Conservation (phyloP, 2,888 invertebrate genomes). For the Bimastos eiseni region DNA sequence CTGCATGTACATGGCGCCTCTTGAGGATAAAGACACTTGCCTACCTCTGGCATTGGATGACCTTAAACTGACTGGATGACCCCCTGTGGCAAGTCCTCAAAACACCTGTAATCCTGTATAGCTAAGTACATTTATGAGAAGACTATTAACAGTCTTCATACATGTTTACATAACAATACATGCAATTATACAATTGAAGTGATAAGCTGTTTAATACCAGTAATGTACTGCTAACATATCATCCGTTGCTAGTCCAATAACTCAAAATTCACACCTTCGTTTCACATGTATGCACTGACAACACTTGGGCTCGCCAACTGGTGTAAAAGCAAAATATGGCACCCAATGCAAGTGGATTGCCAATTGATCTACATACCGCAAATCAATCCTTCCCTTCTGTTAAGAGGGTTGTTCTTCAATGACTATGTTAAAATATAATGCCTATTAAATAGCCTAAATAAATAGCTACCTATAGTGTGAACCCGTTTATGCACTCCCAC, state of each 20-base stretch:
- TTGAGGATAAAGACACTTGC: not conserved
- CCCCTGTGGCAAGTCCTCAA: not conserved
- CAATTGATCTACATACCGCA: too few relatives aligned
- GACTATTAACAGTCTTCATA: not conserved
- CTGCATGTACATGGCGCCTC: too few relatives aligned
- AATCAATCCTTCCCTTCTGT: too few relatives aligned
- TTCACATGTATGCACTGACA: too few relatives aligned
- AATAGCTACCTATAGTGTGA: not conserved
- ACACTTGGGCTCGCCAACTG: too few relatives aligned
- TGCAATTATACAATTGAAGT: not conserved
- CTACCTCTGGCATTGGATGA: not conserved
- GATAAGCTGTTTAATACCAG: not conserved
- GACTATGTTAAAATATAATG: not conserved
- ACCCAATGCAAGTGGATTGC: too few relatives aligned
- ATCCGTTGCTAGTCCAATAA: too few relatives aligned
- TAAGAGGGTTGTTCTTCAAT: too few relatives aligned
- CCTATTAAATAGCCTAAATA: not conserved
- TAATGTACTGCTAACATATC: not conserved
- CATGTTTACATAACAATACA: not conserved
- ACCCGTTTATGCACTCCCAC: too few relatives aligned
- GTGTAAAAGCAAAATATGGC: too few relatives aligned
- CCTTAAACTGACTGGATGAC: too few relatives aligned
- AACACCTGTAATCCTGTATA: not conserved
- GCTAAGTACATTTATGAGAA: not conserved
- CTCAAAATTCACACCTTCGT: too few relatives aligned